These are phyloP conservation scores for Mus spretus DNA, from an alignment of 2,797 vertebrate genomes.

Conservation along the genomic window DNA sequence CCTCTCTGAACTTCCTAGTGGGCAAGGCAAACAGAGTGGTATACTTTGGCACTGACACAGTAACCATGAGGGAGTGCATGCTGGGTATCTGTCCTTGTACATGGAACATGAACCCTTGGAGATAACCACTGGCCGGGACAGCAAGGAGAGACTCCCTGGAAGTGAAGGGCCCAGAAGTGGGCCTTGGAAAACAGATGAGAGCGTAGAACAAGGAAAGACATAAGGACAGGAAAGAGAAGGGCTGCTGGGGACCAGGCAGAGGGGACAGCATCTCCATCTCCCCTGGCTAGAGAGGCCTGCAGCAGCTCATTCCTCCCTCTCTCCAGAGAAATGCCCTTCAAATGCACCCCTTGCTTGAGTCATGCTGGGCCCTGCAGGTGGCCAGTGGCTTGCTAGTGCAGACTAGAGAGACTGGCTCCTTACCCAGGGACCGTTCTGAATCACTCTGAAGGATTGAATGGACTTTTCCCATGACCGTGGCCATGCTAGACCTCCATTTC, in stretches of 20 bases:
- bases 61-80: background rate
- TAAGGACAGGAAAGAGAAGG: background rate
- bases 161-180: background rate
- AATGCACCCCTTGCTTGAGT: fast-evolving
- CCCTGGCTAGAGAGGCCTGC: background rate
- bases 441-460: background rate
- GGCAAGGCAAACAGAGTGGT: constrained; percentile 25
- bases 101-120: background rate
- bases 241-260: too few species aligned
- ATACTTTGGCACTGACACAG: background rate
- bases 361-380: background rate
- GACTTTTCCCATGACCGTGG: background rate
- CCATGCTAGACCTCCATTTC: background rate
- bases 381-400: background rate
- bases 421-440: background rate
- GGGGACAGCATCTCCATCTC: background rate
- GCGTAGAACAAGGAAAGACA: background rate
- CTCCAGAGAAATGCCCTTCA: background rate
- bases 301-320: background rate
- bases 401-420: background rate
- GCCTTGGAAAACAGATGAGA: background rate
- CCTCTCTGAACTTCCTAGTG: constrained; percentile 31
- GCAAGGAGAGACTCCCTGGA: background rate
- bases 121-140: background rate
- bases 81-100: background rate